A percentile compares a stretch with the other conserved stretches of the same genome.
Conservation (phyloP, 2,888 invertebrate species). For the Magallana nippona region DNA sequence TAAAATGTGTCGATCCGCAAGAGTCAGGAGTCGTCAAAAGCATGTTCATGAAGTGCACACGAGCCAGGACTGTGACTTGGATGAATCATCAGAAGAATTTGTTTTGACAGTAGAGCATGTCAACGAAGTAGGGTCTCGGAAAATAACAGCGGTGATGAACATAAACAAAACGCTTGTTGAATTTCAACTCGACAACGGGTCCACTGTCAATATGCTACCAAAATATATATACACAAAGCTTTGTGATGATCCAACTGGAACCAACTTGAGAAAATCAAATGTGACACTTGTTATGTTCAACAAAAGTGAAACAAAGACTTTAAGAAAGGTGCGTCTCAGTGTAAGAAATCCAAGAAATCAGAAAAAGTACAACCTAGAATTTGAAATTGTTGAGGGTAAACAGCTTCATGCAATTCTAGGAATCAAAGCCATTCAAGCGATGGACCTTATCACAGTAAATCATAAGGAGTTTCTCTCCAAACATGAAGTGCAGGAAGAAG, state of each 20-base stretch:
- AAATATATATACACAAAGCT: conserved; percentile 31
- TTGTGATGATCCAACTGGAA: conserved; percentile 36
- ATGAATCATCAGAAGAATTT: neutral
- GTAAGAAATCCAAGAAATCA: conserved; percentile 49
- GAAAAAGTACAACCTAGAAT: conserved; percentile 32
- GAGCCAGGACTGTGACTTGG: neutral
- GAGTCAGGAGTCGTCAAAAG: neutral
- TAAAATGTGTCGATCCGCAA: neutral
- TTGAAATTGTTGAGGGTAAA: conserved; percentile 32
- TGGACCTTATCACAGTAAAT: conserved; percentile 49
- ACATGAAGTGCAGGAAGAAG: conserved; percentile 12
- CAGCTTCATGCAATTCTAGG: conserved; percentile 43
- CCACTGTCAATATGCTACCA: conserved; percentile 43
- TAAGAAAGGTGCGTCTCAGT: neutral
- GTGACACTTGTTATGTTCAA: conserved; percentile 48
- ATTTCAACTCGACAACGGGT: conserved; percentile 45
- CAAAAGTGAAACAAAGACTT: neutral
- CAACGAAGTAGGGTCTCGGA: neutral
- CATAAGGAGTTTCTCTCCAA: conserved; percentile 30
- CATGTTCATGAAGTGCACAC: neutral
- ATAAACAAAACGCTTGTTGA: conserved; percentile 32
- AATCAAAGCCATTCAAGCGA: conserved; percentile 40
- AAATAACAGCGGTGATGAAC: conserved; percentile 22
- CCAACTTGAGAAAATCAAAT: conserved; percentile 30
- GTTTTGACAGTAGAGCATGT: neutral